Base-by-base conservation (phyloP, 2,797 vertebrate species). In the Chromobotia macracanthus region DNA sequence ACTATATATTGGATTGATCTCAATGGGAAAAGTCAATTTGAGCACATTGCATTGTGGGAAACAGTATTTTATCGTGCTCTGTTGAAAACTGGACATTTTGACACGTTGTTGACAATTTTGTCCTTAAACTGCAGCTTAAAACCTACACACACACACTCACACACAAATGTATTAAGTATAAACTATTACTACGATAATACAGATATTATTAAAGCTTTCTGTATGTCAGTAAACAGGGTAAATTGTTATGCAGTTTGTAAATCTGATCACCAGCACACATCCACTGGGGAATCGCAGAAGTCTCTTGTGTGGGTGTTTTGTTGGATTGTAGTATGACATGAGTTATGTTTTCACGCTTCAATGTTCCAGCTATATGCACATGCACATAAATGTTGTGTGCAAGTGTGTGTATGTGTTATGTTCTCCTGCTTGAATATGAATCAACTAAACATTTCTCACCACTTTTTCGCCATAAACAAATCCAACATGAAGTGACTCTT, bases 401-500 rank as follows among this genome's bases (percentile, higher is more conserved):
- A 46, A 69, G 15, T 63, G 66, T 69, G 18, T 51, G 44, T 35
- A 48, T 35, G 41, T 70, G 56, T 78, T 46, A 70, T 23, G 67
- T 9, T 65, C 4, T 72, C 51, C 3, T 41, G 44, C 67, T 28
- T 19, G 31, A 64, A 41, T 79, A 44, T 28, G 58, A 64, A 72
- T 44, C 60, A 72, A 0, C n/a, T 8, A 46, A 46, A 53, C 69
- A 79, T 79, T 79, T 79, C 23, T 65, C 77, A 55, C 35, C 50
- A 72, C 72, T 79, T 79, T 65, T 19, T 7, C 63, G 65, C 50
- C 48, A 72, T 73, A 76, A 84, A 82, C 80, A 80, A 82, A 84
- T 80, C 69, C 64, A 80, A 82, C 72, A 66, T 77, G 72, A 80
- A 67, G 80, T 60, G 66, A 75, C 41, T 79, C 25, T 84, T 81